These are phyloP conservation scores for Microctenopoma stevenorrisi DNA, from an alignment of 2,797 vertebrate genomes.

Conservation along the genomic window DNA sequence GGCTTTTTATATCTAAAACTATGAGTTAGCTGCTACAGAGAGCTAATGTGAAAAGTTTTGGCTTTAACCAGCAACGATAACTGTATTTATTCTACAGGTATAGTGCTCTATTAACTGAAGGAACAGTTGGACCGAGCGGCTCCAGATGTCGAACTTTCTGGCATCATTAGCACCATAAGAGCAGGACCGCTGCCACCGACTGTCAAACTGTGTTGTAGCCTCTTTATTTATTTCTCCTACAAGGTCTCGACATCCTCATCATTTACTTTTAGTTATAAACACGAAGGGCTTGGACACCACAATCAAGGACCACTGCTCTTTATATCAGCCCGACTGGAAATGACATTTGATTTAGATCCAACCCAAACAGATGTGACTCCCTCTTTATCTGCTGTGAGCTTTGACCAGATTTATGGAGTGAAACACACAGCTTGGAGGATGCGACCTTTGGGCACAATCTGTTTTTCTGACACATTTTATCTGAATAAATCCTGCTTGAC, in stretches of 20 bases:
- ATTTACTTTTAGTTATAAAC: slow-evolving; percentile 35
- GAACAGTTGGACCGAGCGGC: background rate
- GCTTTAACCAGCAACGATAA: background rate
- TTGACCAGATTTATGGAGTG: slow-evolving; percentile 59
- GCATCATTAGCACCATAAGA: background rate
- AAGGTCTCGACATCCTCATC: slow-evolving; percentile 9
- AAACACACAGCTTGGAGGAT: slow-evolving; percentile 54
- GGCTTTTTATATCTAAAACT: background rate
- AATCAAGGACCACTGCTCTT: slow-evolving; percentile 33
- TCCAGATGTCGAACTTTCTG: slow-evolving; percentile 36
- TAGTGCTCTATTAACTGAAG: background rate
- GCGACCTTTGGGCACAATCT: slow-evolving; percentile 60
- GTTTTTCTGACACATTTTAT: slow-evolving; percentile 70
- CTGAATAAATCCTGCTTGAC: slow-evolving; percentile 67
- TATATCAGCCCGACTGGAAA: slow-evolving; percentile 46
- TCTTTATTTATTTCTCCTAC: slow-evolving; percentile 21
- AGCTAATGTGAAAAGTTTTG: background rate
- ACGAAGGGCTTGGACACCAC: slow-evolving; percentile 7
- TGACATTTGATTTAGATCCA: slow-evolving; percentile 60
- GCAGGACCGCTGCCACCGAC: slow-evolving; percentile 11
- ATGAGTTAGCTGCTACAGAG: background rate
- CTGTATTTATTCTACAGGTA: background rate
- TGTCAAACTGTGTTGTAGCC: slow-evolving; percentile 26
- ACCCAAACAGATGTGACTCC: slow-evolving; percentile 65
- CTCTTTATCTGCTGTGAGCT: slow-evolving; percentile 52